These are phyloP conservation scores for Ascidia mentula DNA, from an alignment of 23 tunicate genomes.

Conservation along the genomic window DNA sequence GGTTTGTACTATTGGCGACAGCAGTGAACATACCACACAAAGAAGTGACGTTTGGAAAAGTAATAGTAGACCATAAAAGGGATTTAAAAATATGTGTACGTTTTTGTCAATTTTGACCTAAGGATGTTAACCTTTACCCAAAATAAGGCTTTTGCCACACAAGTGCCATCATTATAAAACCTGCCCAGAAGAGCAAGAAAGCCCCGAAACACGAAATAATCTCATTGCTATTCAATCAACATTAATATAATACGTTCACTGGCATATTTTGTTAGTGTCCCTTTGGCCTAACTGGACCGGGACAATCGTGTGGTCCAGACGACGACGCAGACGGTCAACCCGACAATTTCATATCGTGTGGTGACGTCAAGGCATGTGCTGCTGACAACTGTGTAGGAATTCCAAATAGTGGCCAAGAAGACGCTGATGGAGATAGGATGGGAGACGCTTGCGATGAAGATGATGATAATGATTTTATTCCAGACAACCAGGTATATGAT, in stretches of 20 bases:
- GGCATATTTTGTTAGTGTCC: constrained; percentile 14
- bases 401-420: constrained; percentile 36
- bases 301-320: constrained; percentile 12
- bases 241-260: too few relatives aligned
- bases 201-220: neutral
- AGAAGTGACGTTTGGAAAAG: too few relatives aligned
- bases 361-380: neutral
- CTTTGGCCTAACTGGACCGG: constrained; percentile 16
- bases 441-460: constrained; percentile 29
- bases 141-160: too few relatives aligned
- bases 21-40: too few relatives aligned
- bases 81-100: too few relatives aligned
- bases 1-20: too few relatives aligned
- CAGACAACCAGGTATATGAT: constrained; percentile 23
- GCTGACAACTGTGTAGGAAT: constrained; percentile 21
- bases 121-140: too few relatives aligned
- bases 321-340: constrained; percentile 25
- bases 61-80: too few relatives aligned
- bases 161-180: too few relatives aligned
- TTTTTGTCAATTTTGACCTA: too few relatives aligned
- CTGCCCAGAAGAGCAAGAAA: too few relatives aligned
- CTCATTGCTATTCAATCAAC: neutral
- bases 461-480: constrained; percentile 39
- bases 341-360: constrained; percentile 18
- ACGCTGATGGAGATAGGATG: constrained; percentile 26